These are phyloP conservation scores for Cyaniris semiargus DNA, from an alignment of 2,888 invertebrate genomes.

Conservation along the genomic window DNA sequence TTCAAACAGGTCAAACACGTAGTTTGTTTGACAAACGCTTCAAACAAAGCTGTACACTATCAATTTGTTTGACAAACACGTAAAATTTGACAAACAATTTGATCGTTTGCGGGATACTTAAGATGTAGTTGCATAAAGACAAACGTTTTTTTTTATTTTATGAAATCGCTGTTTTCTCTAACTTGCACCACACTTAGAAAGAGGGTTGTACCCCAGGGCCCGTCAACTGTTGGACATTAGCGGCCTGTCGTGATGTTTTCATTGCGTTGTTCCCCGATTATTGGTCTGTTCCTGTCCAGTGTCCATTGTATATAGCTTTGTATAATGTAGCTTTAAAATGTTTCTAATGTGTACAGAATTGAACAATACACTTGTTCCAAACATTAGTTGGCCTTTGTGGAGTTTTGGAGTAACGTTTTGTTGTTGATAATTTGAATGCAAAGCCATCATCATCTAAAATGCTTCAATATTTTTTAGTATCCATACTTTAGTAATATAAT, in stretches of 20 bases:
- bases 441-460: no score
- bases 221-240: constrained; percentile 20
- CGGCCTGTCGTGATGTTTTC: constrained; percentile 1
- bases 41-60: no score
- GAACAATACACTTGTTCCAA: not conserved
- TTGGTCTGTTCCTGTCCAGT: not conserved
- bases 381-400: not conserved
- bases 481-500: no score
- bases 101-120: no score
- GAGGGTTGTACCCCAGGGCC: constrained; percentile 2
- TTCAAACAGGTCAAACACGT: no score
- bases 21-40: no score
- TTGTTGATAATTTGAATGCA: not conserved
- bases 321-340: constrained; percentile 1
- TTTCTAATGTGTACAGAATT: not conserved
- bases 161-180: not conserved
- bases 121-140: no score
- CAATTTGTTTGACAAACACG: no score
- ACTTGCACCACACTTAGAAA: not conserved
- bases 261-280: not conserved
- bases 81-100: no score
- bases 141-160: not conserved
- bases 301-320: not conserved
- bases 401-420: not conserved
- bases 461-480: no score